Percentiles rank a stretch among this genome's conserved stretches.
Evolutionary conservation across 2,888 invertebrate species (phyloP).

Genomic region (Plebejus melissa): DNA sequence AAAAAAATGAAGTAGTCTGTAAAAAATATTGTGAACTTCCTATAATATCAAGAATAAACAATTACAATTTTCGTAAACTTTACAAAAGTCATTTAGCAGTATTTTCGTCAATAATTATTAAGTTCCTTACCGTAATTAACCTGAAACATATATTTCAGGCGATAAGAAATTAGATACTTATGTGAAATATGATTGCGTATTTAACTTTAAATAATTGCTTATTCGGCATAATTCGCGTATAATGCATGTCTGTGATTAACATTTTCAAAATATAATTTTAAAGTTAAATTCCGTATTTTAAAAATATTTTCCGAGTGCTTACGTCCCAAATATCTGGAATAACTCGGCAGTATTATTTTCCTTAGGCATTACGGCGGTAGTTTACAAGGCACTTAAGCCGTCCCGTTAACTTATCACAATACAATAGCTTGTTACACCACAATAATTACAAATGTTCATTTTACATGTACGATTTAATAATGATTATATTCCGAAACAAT

Average conservation of each 20-base stretch:
- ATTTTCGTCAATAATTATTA: neutral
- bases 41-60: too few relatives aligned
- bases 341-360: neutral
- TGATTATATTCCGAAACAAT: slow-evolving; percentile 19
- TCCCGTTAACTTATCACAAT: slow-evolving; percentile 20
- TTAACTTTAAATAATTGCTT: slow-evolving; percentile 4
- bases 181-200: neutral
- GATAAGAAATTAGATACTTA: neutral
- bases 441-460: slow-evolving; percentile 24
- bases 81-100: neutral
- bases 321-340: slow-evolving; percentile 13
- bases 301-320: slow-evolving; percentile 17
- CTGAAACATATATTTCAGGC: neutral
- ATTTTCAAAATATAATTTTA: slow-evolving; percentile 10
- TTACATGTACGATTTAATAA: slow-evolving; percentile 17
- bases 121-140: neutral
- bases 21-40: too few relatives aligned
- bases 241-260: slow-evolving; percentile 14
- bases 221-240: neutral
- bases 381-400: slow-evolving; percentile 21
- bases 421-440: slow-evolving; percentile 23
- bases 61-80: neutral
- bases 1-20: neutral
- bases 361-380: slow-evolving; percentile 1
- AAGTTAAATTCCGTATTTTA: slow-evolving; percentile 4